phyloP scores from a whole-genome alignment of 1,140 invertebrate genomes.

The Dolichoris vasculosae region DNA sequence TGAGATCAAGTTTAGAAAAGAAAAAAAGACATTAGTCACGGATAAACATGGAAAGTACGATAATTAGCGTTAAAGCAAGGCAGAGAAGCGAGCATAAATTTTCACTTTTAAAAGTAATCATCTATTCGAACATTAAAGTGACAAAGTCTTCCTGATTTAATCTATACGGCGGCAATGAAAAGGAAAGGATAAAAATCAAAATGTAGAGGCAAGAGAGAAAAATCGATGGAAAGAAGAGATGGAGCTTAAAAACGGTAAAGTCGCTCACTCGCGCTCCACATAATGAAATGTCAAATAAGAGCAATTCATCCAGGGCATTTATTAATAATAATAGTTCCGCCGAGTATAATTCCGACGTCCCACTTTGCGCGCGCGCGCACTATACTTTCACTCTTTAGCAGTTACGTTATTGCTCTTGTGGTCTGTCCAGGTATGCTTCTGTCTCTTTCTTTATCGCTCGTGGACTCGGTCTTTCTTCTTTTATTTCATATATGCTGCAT shows the following conservation, averaged over 20 bases:
- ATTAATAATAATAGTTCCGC: slow-evolving; percentile 66
- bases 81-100: not conserved
- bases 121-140: not conserved
- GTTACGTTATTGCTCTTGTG: slow-evolving; percentile 62
- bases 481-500: too few relatives aligned
- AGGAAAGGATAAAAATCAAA: not conserved
- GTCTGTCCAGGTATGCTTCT: not conserved
- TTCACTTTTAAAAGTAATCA: slow-evolving; percentile 1
- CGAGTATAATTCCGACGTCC: slow-evolving; percentile 60
- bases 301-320: slow-evolving; percentile 47
- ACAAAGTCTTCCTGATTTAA: not conserved
- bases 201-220: not conserved
- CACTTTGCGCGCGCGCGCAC: slow-evolving; percentile 58
- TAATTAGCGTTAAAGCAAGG: not conserved
- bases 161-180: not conserved
- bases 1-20: not conserved
- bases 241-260: too few relatives aligned
- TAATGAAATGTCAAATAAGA: slow-evolving; percentile 39
- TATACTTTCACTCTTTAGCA: slow-evolving; percentile 70
- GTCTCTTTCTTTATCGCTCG: not conserved
- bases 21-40: not conserved
- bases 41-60: not conserved
- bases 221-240: not conserved
- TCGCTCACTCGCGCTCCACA: not conserved
- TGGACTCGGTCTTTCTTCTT: not conserved